phyloP scores from a whole-genome alignment of 2,113 vertebrate genomes.

The Octodon degus region DNA sequence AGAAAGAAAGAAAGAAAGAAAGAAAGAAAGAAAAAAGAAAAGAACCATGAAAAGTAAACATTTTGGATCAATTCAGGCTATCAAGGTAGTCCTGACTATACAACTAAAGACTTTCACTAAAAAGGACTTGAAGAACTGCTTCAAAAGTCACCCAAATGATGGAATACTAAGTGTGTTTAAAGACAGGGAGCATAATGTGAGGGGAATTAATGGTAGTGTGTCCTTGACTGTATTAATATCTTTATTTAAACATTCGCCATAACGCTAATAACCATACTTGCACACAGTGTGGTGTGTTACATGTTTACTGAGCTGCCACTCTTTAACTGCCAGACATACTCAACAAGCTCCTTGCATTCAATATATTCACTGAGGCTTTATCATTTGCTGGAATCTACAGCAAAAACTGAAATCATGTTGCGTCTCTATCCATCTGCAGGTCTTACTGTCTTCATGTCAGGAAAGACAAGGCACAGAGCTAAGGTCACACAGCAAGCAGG shows the following conservation, averaged over 20 bases:
- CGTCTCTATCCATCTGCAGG: neutral
- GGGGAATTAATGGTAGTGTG: neutral
- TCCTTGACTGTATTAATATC: neutral
- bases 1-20: too few species aligned
- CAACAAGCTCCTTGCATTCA: neutral
- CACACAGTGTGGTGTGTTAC: neutral
- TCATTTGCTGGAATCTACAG: neutral
- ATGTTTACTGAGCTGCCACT: neutral
- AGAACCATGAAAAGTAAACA: neutral
- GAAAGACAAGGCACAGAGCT: neutral
- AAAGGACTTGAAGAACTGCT: neutral
- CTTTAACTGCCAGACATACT: neutral
- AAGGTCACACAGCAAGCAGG: neutral
- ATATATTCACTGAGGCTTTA: neutral
- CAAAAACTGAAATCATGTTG: neutral
- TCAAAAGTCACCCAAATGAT: neutral
- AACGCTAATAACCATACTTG: neutral
- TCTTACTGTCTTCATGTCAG: neutral
- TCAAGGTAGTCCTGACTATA: neutral
- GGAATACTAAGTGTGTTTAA: neutral
- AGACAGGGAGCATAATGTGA: neutral
- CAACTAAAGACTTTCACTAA: neutral
- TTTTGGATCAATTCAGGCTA: neutral
- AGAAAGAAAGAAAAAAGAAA: too few species aligned
- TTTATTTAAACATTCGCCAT: neutral